phyloP scores from a whole-genome alignment of 2,113 vertebrate genomes.

The Muscicapa adusta region DNA sequence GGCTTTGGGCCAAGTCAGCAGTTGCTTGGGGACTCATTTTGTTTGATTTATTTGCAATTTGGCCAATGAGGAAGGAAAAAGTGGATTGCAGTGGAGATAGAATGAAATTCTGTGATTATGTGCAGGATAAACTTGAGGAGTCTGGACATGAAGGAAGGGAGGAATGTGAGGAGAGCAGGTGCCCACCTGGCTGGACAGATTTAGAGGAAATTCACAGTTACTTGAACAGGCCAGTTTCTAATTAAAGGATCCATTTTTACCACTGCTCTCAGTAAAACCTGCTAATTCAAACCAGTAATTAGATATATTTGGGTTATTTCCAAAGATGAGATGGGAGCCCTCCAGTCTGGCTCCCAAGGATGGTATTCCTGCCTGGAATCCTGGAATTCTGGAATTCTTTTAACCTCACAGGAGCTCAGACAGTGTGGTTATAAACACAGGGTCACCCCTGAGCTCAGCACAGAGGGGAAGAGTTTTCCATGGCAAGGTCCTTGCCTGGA shows the following conservation, averaged over 20 bases:
- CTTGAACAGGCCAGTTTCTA: not conserved
- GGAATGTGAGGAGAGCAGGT: not conserved
- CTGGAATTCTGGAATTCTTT: not conserved
- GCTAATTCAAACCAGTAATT: not conserved
- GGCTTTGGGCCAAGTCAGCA: not conserved
- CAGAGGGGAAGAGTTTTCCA: not conserved
- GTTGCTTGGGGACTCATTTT: not conserved
- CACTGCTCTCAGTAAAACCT: too few relatives aligned
- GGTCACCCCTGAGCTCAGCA: rapidly evolving
- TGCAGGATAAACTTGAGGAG: not conserved
- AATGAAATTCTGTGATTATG: not conserved
- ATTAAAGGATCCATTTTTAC: not conserved
- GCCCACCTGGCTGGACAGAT: not conserved
- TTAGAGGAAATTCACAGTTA: not conserved
- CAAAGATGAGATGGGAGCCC: not conserved
- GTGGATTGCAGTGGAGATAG: not conserved
- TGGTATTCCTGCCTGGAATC: not conserved
- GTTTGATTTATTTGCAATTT: not conserved
- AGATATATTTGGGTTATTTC: not conserved
- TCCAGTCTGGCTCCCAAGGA: not conserved
- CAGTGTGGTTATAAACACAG: not conserved
- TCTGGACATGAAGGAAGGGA: not conserved
- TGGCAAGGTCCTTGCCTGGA: not conserved
- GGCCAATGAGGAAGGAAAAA: not conserved
- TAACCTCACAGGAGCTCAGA: not conserved